Conservation (phyloP, 2,888 invertebrate genomes). For the Apotomis capreana region DNA sequence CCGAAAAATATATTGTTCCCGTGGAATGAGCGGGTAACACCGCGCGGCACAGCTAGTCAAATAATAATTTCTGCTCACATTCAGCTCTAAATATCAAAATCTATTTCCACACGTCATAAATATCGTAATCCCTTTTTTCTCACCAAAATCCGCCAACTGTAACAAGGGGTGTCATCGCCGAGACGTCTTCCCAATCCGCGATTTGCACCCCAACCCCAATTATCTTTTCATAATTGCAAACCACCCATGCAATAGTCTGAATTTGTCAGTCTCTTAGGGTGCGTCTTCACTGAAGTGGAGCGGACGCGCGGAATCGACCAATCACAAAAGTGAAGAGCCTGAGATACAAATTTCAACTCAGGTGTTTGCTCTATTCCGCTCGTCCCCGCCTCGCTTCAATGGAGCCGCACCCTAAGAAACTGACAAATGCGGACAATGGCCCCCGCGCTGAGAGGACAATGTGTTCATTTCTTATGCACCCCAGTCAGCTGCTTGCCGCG, state of each 20-base stretch:
- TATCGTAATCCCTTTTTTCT: slow-evolving; percentile 7
- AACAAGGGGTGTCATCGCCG: slow-evolving; percentile 1
- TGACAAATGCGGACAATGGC: slow-evolving; percentile 10
- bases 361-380: too few species aligned
- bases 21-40: too few species aligned
- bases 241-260: slow-evolving; percentile 23
- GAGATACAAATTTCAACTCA: too few species aligned
- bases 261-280: slow-evolving; percentile 13
- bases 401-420: neutral
- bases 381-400: too few species aligned
- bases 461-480: slow-evolving; percentile 39
- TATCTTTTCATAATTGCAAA: slow-evolving; percentile 17
- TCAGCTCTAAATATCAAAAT: too few species aligned
- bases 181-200: slow-evolving; percentile 5
- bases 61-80: too few species aligned
- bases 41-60: too few species aligned
- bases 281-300: too few species aligned
- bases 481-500: slow-evolving; percentile 28
- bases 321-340: too few species aligned
- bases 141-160: slow-evolving; percentile 1
- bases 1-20: too few species aligned
- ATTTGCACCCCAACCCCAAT: slow-evolving; percentile 31
- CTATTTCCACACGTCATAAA: neutral
- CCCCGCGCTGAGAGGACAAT: slow-evolving; percentile 35
- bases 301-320: too few species aligned